Evolutionary conservation across 2,113 vertebrate genomes (phyloP), one percentile per base, ranked within the genome.

Genomic region (Amblyopsis rosae): DNA sequence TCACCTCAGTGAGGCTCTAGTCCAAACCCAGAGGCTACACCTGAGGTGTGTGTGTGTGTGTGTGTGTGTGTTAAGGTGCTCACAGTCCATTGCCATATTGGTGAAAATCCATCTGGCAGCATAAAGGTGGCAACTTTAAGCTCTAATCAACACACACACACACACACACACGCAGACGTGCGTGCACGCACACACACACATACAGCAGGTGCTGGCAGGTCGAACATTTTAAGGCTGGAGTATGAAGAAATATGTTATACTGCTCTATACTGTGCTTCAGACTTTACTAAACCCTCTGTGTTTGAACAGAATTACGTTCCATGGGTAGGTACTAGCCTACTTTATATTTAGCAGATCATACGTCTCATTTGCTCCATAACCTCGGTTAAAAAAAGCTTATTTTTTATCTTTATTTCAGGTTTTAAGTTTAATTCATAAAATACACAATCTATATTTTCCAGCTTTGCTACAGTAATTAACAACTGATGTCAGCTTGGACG

Each of bases 51-150:
- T 51, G 41, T 58, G 41, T 49, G 57, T 41, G n/a, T 41, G 26
- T 51, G 54, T 9, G 54, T 56, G 3, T 16, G 54, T 16, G 10
- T 16, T 13, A 17, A 16, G 8, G 54, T 56, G 54, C 65, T 82
- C 67, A 62, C 67, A 65, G 67, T 59, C 73, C 73, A 61, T 6
- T 70, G 70, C 77, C 72, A 73, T 73, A 0, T 66, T 84, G 82
- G 78, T 60, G 72, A 70, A 51, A 54, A 8, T 84, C 78, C 82
- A 84, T 64, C 75, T 84, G 82, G 78, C 82, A 75, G 41, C 66
- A 53, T 55, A 47, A 59, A 67, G 58, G 73, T 56, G 56, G 70
- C 73, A 65, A 12, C 48, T n/a, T 66, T 9, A 53, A 53, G 51
- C 51, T n/a, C 13, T 53, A 53, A 6, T 15, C 51, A 56, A 45